These are phyloP conservation scores for Chymomyza procnemis DNA, from an alignment of 2,888 invertebrate genomes.

Conservation along the genomic window DNA sequence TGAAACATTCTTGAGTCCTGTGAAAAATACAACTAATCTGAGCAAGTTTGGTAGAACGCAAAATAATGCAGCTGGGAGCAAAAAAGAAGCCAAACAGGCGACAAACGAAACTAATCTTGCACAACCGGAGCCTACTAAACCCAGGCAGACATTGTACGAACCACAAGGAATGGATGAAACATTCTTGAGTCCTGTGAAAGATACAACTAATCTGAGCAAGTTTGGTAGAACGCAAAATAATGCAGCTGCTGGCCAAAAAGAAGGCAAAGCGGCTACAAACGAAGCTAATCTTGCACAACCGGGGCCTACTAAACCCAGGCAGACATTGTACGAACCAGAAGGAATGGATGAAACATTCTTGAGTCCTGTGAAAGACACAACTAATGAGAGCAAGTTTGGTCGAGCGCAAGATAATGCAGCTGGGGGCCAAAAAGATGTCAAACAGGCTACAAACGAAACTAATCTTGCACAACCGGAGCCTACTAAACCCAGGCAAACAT, in stretches of 20 bases:
- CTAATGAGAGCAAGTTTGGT: background rate
- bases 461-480: too few relatives aligned
- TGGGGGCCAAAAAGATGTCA: too few relatives aligned
- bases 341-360: constrained; percentile 17
- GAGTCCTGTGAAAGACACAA: background rate
- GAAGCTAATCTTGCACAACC: too few relatives aligned
- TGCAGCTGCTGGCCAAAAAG: too few relatives aligned
- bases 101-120: too few relatives aligned
- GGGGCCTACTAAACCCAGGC: background rate
- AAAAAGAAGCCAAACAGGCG: too few relatives aligned
- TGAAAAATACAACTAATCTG: background rate
- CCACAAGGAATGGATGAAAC: constrained; percentile 18
- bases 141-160: constrained; percentile 14
- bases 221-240: background rate
- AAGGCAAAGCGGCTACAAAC: too few relatives aligned
- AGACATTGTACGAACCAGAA: constrained; percentile 14
- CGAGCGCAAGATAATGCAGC: too few relatives aligned
- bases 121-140: background rate
- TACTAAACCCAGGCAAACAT: constrained; percentile 10
- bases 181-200: background rate
- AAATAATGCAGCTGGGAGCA: too few relatives aligned
- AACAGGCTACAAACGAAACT: too few relatives aligned
- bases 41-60: too few relatives aligned
- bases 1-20: background rate
- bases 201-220: background rate